These are phyloP conservation scores for Diarsia mendica DNA, from an alignment of 2,888 invertebrate species.

Conservation along the genomic window DNA sequence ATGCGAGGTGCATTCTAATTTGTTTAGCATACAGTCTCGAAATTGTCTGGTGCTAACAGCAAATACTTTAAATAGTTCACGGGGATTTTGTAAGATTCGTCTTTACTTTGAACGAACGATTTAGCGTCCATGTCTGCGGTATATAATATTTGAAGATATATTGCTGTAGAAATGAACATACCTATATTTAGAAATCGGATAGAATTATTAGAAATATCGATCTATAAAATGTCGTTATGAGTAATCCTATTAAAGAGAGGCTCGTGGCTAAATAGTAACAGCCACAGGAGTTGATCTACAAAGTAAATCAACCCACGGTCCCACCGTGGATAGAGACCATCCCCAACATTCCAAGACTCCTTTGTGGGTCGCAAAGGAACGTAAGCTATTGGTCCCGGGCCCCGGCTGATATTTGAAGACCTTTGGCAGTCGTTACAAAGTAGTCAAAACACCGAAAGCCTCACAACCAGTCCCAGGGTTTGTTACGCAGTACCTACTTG, in stretches of 20 bases:
- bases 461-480: background rate
- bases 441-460: too few relatives aligned
- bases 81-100: conserved; percentile 19
- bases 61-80: conserved; percentile 43
- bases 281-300: background rate
- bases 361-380: background rate
- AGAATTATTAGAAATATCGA: background rate
- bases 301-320: too few relatives aligned
- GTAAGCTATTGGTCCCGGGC: background rate
- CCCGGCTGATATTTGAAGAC: background rate
- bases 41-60: conserved; percentile 36
- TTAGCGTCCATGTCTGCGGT: background rate
- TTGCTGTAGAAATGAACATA: background rate
- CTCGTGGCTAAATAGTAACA: too few relatives aligned
- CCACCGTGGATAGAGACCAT: background rate
- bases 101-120: background rate
- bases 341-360: background rate
- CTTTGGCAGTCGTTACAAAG: background rate
- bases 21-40: conserved; percentile 37
- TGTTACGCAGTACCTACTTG: too few relatives aligned
- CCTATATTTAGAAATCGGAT: background rate
- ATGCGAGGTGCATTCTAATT: conserved; percentile 53
- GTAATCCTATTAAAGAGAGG: background rate
- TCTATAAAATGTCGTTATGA: background rate
- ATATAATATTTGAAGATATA: background rate